Evolutionary conservation across 2,888 invertebrate genomes (phyloP).

Genomic region (Mermis nigrescens): DNA sequence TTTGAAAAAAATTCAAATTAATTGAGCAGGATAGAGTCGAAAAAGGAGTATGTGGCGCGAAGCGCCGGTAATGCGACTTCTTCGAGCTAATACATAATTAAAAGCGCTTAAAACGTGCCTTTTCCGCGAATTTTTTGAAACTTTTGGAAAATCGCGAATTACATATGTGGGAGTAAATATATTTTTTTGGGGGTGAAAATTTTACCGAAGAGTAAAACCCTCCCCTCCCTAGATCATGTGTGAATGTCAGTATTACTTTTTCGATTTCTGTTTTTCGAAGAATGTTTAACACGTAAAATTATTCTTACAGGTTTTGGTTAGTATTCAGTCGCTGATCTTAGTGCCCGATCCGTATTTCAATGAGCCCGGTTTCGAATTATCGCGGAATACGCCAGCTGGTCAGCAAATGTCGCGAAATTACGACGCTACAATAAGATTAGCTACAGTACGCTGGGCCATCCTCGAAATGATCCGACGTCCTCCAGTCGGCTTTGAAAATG

Average conservation of each 20-base stretch:
- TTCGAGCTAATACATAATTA: too few relatives aligned
- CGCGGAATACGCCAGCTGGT: constrained; percentile 43
- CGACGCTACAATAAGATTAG: constrained; percentile 71
- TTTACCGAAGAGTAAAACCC: neutral
- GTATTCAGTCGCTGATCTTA: constrained; percentile 36
- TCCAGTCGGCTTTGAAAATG: constrained; percentile 72
- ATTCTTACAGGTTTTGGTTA: constrained; percentile 33
- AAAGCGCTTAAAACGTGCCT: too few relatives aligned
- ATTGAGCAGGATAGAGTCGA: too few relatives aligned
- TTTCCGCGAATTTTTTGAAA: too few relatives aligned
- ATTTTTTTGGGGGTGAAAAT: too few relatives aligned
- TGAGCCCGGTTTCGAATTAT: constrained; percentile 37
- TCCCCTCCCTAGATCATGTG: too few relatives aligned
- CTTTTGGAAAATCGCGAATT: too few relatives aligned
- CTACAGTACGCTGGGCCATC: constrained; percentile 88
- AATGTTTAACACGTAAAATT: neutral
- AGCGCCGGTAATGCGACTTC: too few relatives aligned
- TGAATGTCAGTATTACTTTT: neutral
- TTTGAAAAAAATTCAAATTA: too few relatives aligned
- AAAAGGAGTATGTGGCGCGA: too few relatives aligned
- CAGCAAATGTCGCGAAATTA: constrained; percentile 75
- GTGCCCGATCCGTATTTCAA: constrained; percentile 38
- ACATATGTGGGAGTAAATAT: too few relatives aligned
- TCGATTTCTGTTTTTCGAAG: neutral
- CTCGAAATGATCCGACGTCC: constrained; percentile 73